Base-by-base conservation (phyloP, 1,140 invertebrate genomes). In the Eumaeus atala region DNA sequence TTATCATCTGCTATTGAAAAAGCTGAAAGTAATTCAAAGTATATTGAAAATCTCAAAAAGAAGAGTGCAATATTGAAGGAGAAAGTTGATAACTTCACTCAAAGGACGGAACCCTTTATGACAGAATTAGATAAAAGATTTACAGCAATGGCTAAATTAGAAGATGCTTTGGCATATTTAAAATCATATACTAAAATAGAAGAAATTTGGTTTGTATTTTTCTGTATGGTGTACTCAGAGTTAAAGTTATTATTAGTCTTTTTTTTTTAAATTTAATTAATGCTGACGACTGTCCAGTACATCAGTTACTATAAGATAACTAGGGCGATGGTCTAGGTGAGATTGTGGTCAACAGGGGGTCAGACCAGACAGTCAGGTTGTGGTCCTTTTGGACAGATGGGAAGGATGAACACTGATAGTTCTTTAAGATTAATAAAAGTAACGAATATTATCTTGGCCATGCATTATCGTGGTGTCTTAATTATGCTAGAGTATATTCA, bases 101-200 rank as follows among this genome's bases (percentile, higher is more conserved):
- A 66, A 9, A 77, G 68, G 70, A 81, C 74, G 48, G 68, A 79
- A 60, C 77, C 77, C 11, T 48, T 87, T 4, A 67, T 70, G 36
- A 62, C 54, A 18, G 80, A 81, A 62, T 56, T 88, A 11, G 64
- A 80, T 18, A 77, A 77, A 58, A 70, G 77, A 48, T 86, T 87
- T 59, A 56, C 65, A 51, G 73, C 74, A 44, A 79, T 88, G 14
- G 68, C 66, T 52, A 78, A 80, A 57, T 61, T 88, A 21, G 78
- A 88, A 66, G 74, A 76, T 51, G 71, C 80, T 4, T 64, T 86
- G 16, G 54, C 59, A 28, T 88, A 88, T 72, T 70, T 88, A 37
- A 84, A 83, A 58, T 81, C 83, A 21, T 84, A 83, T 74, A 75
- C 79, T 50, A 77, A 74, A 70, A 66, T 88, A 62, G 78, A 88